These are phyloP conservation scores for Pao palembangensis DNA, from an alignment of 2,113 vertebrate species.

Conservation along the genomic window DNA sequence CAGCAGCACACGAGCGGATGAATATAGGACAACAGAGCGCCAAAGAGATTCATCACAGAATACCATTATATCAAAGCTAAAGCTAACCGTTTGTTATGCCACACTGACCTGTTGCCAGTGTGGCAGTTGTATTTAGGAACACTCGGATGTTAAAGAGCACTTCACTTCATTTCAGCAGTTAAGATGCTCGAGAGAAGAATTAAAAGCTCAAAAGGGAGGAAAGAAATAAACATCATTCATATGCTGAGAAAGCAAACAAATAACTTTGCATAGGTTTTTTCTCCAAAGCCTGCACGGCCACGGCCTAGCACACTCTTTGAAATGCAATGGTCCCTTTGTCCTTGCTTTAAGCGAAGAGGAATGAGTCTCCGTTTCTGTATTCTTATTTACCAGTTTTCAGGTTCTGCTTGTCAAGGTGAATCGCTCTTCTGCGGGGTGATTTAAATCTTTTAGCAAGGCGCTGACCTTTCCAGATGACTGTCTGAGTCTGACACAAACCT, in stretches of 20 bases:
- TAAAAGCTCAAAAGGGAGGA: not conserved
- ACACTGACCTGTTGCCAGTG: too few relatives aligned
- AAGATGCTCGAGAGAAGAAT: constrained; percentile 33
- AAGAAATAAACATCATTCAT: constrained; percentile 1
- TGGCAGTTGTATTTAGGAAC: constrained; percentile 50
- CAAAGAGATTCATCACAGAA: constrained; percentile 45
- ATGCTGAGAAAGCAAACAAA: constrained; percentile 11
- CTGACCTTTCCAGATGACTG: constrained; percentile 74
- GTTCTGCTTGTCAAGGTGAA: constrained; percentile 72
- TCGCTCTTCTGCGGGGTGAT: constrained; percentile 65
- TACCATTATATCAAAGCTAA: constrained; percentile 44
- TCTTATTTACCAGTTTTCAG: constrained; percentile 62
- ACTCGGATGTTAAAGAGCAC: constrained; percentile 41
- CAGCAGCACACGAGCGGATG: constrained; percentile 42
- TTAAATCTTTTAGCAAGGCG: constrained; percentile 71
- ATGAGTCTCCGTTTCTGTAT: constrained; percentile 42
- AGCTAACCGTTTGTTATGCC: constrained; percentile 54
- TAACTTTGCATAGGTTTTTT: not conserved
- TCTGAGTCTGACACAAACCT: constrained; percentile 68
- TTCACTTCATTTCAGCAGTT: constrained; percentile 47
- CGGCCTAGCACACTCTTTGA: constrained; percentile 27
- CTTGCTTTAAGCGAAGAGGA: constrained; percentile 38
- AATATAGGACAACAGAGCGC: constrained; percentile 57
- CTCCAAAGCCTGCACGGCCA: constrained; percentile 8
- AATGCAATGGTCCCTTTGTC: constrained; percentile 26